Conservation (phyloP, 1,140 invertebrate species). For the Penaeus japonicus region DNA sequence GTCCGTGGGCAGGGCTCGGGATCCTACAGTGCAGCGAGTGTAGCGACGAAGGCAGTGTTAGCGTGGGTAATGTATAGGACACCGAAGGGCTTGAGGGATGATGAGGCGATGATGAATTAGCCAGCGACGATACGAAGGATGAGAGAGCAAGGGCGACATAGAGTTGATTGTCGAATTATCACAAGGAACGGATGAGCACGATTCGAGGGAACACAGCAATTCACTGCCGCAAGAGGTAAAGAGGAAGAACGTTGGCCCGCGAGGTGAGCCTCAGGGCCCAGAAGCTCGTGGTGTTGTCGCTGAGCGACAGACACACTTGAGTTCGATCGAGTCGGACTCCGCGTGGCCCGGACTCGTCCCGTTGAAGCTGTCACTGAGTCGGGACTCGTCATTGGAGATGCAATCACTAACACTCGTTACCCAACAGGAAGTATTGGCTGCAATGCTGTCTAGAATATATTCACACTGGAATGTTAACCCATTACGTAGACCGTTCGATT, state of each 20-base stretch:
- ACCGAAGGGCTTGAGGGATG: slow-evolving; percentile 24
- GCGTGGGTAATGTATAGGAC: slow-evolving; percentile 4
- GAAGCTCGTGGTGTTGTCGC: slow-evolving; percentile 25
- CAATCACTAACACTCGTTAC: slow-evolving; percentile 32
- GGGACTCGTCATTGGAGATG: background rate
- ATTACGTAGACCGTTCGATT: background rate
- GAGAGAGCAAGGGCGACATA: background rate
- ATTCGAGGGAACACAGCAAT: slow-evolving; percentile 41
- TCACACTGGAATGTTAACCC: slow-evolving; percentile 39
- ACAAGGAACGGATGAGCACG: slow-evolving; percentile 30
- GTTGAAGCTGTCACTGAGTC: background rate
- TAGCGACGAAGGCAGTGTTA: background rate
- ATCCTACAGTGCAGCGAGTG: background rate
- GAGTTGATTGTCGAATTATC: slow-evolving; percentile 15
- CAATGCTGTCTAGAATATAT: slow-evolving; percentile 9
- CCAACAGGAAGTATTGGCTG: slow-evolving; percentile 21
- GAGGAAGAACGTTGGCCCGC: slow-evolving; percentile 7
- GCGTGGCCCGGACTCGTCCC: background rate
- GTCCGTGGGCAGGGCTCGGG: background rate
- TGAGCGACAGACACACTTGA: slow-evolving; percentile 11
- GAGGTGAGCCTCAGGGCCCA: slow-evolving; percentile 32
- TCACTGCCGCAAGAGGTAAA: slow-evolving; percentile 26
- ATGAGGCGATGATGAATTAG: background rate
- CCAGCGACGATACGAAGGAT: background rate
- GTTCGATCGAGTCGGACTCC: background rate